Evolutionary conservation across 1,140 invertebrate species (phyloP).

Genomic region (Chrysomallon squamiferum): DNA sequence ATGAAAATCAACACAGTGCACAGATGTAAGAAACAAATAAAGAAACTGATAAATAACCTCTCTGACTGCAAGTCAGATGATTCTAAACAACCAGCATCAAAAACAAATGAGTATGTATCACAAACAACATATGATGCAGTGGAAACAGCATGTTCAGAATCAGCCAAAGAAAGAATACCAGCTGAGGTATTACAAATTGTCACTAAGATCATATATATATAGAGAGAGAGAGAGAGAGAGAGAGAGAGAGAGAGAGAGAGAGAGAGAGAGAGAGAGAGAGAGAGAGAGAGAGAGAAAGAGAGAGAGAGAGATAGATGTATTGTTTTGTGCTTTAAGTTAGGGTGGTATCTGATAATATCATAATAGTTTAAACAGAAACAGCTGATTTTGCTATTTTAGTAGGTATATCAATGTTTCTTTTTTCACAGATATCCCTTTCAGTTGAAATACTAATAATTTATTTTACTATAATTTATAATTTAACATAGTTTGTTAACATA

Average conservation of each 20-base stretch:
- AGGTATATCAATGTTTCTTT: background rate
- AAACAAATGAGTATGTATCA: too few species aligned
- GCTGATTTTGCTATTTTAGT: background rate
- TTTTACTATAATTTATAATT: too few species aligned
- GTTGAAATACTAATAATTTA: too few species aligned
- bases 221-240: too few species aligned
- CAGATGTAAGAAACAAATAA: too few species aligned
- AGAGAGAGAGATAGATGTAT: too few species aligned
- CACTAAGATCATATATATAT: too few species aligned
- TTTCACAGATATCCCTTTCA: too few species aligned
- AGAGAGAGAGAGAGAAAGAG: background rate
- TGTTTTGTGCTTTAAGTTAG: background rate
- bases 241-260: background rate
- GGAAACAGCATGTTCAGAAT: background rate
- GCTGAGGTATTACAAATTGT: constrained; percentile 17
- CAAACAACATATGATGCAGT: background rate
- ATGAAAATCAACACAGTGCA: background rate
- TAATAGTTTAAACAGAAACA: background rate
- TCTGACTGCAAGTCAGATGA: too few species aligned
- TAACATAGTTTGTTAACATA: too few species aligned
- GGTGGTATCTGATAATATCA: background rate
- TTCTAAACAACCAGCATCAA: too few species aligned
- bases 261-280: background rate
- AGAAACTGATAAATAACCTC: too few species aligned
- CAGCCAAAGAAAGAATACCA: background rate